Evolutionary conservation across 1,140 invertebrate species (phyloP), one percentile per base, ranked within the genome.

Genomic region (Cyrtorhinus lividipennis): DNA sequence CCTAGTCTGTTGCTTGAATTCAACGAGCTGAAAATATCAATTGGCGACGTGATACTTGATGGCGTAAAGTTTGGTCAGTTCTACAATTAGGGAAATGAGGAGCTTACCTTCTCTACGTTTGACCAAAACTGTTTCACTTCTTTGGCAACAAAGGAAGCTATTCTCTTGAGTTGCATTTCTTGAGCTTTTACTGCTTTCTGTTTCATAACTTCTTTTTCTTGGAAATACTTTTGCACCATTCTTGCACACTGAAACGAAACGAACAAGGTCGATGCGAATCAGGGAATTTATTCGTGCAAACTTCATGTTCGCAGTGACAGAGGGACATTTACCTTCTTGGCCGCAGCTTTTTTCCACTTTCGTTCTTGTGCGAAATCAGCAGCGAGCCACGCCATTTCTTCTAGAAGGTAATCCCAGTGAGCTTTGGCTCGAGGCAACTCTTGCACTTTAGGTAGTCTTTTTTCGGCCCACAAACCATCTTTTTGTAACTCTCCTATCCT

Each of bases 391-490:
- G 88, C 86, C 91, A 98, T 97, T 76, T 99, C 96, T 74, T 99
- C 96, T 10, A 99, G 74, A 57, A 99, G 79, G 75, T 95, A 99
- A 74, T 99, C 96, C 95, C 95, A 98, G 73, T 99, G 95, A n/a
- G 88, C 86, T 78, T 98, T 98, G 18, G 83, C 78, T 68, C 92
- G 78, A 46, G 84, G 80, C 62, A 92, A 89, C 77, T 98, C 94
- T 69, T 92, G 84, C 23, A 95, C 81, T 78, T 95, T 95, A 1
- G 94, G 93, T 71, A 98, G 77, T 66, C 92, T 79, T 72, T 87
- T 84, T 71, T 93, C 88, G 53, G 90, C 86, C 95, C 94, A 98
- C 67, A 97, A 76, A 24, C 95, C 94, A 70, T 95, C 88, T 68
- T 82, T 85, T 74, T 87, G 91, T 69, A 88, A 77, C 77, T 95